These are phyloP conservation scores for Cryptosula pallasiana DNA, from an alignment of 2,888 invertebrate genomes.

Conservation along the genomic window DNA sequence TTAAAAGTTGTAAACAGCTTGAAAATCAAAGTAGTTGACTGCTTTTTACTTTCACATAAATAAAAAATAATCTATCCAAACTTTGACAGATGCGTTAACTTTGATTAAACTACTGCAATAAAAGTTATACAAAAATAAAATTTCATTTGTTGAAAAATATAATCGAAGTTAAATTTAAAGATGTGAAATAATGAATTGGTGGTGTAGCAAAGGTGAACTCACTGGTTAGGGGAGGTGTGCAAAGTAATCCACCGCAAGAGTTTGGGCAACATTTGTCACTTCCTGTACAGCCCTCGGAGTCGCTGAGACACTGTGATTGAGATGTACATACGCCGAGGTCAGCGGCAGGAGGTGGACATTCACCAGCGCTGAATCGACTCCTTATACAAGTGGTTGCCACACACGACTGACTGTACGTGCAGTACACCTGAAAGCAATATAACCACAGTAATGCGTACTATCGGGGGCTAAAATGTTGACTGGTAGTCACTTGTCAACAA, in stretches of 20 bases:
- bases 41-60: too few relatives aligned
- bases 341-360: not conserved
- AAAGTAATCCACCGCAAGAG: not conserved
- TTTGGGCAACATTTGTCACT: not conserved
- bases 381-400: not conserved
- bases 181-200: not conserved
- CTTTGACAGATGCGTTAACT: too few relatives aligned
- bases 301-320: not conserved
- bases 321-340: not conserved
- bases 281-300: not conserved
- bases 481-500: too few relatives aligned
- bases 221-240: not conserved
- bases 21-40: too few relatives aligned
- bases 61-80: too few relatives aligned
- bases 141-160: not conserved
- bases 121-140: too few relatives aligned
- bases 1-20: too few relatives aligned
- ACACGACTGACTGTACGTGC: not conserved
- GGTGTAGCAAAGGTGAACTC: not conserved
- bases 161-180: not conserved
- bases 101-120: too few relatives aligned
- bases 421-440: constrained; percentile 12
- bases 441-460: too few relatives aligned
- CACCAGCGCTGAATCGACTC: not conserved
- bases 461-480: too few relatives aligned